Evolutionary conservation across 2,113 vertebrate species (phyloP), one percentile per base, ranked within the genome.

Genomic region (Mustela lutreola): DNA sequence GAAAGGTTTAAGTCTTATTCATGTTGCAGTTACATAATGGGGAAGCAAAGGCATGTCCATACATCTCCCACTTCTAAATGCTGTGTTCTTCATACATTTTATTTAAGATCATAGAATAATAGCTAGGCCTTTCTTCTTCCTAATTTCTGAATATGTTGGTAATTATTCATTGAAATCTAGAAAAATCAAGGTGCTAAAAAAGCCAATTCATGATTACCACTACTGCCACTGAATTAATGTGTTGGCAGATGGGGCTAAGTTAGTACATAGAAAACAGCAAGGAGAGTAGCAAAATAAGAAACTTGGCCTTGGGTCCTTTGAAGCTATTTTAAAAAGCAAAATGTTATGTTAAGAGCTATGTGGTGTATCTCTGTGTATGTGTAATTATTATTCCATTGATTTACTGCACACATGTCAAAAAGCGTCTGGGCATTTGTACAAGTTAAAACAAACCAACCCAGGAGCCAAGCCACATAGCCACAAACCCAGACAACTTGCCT

Each of bases 281-380:
- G 85, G 71, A 24, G 94, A 73, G 36, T 65, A 94, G 11, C 71
- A 97, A 96, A 98, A 62, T 94, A 93, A 95, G 86, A 95, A 96
- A 89, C 21, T 70, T 96, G 82, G 86, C 39, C 6, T 95, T 95
- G 7, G 11, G 42, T 75, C 67, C 92, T 98, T 93, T 96, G 97
- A 98, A 97, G 97, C 93, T 97, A 98, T 97, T 98, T 98, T 97
- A 39, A 96, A 98, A 97, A 93, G 83, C 89, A 93, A 98, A 98
- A 98, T 96, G 83, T 97, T 98, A 94, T 93, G 94, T 91, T 98
- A 97, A 80, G 50, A 93, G 70, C 45, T 93, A 75, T 97, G 97
- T 88, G 97, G 89, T 95, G 0, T 97, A 91, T 93, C 82, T 91
- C 2, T 97, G 82, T 89, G 50, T 86, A 45, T 70, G 56, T 91